phyloP scores from a whole-genome alignment of 2,113 vertebrate genomes.

The Spheniscus mendiculus region DNA sequence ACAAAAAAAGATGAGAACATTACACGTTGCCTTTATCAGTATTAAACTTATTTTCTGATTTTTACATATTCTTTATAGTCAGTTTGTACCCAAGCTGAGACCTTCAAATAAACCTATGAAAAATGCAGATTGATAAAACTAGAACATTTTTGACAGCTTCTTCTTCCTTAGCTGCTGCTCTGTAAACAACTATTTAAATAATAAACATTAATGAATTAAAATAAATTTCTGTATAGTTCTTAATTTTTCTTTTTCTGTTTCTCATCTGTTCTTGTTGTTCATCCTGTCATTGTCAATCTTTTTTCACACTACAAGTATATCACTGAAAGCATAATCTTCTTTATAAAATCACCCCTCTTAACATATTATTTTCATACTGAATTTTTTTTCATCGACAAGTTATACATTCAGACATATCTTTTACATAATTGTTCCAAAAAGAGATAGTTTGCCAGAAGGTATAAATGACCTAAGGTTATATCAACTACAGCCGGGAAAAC shows the following conservation, averaged over 20 bases:
- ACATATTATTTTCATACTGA: background rate
- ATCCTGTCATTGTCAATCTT: background rate
- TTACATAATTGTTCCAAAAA: background rate
- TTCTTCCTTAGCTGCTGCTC: background rate
- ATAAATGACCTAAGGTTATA: background rate
- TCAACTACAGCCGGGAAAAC: background rate
- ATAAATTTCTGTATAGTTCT: background rate
- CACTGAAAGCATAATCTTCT: background rate
- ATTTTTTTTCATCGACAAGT: background rate
- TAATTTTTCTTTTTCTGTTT: background rate
- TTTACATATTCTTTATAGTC: background rate
- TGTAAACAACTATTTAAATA: background rate
- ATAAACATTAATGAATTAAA: background rate
- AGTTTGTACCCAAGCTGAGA: background rate
- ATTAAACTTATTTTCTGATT: background rate
- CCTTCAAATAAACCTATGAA: background rate
- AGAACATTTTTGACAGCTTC: background rate
- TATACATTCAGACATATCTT: background rate
- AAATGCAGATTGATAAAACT: background rate
- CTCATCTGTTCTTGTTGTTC: background rate
- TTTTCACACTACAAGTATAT: background rate
- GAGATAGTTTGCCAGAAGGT: background rate
- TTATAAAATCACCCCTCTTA: background rate
- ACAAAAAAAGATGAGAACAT: background rate
- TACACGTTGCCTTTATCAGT: background rate